These are phyloP conservation scores for Epizoanthus stellaris DNA, from an alignment of 92 coral and sea anemone genomes.

Conservation along the genomic window DNA sequence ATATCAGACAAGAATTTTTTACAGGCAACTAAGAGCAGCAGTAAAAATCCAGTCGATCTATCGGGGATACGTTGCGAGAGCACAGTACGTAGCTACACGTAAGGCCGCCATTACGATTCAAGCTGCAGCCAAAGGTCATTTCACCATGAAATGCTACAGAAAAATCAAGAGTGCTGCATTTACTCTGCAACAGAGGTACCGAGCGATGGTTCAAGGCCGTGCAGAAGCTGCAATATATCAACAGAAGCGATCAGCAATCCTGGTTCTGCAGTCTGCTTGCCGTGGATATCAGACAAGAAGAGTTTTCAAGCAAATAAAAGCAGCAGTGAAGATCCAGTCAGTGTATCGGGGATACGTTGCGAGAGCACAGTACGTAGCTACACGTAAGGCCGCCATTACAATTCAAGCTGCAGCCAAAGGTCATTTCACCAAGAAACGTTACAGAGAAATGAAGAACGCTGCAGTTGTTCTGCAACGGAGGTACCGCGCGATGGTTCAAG, in stretches of 20 bases:
- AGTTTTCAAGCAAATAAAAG: constrained; percentile 18
- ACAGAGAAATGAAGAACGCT: constrained; percentile 6
- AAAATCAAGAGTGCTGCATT: constrained; percentile 5
- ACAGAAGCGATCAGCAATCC: constrained; percentile 49
- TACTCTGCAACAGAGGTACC: constrained; percentile 46
- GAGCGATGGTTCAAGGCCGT: constrained; percentile 37
- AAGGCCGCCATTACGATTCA: no score
- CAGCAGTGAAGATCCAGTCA: constrained; percentile 47
- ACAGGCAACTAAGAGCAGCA: constrained; percentile 22
- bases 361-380: constrained; percentile 36
- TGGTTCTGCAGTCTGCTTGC: constrained; percentile 75
- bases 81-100: constrained; percentile 24
- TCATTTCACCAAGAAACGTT: constrained; percentile 43
- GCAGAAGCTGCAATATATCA: constrained; percentile 16
- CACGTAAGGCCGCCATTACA: constrained; percentile 43
- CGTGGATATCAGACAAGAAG: constrained; percentile 75
- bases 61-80: constrained; percentile 55
- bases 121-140: constrained; percentile 47
- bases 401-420: constrained; percentile 74
- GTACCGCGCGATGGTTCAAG: constrained; percentile 44
- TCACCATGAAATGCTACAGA: constrained; percentile 39
- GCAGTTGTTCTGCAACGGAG: constrained; percentile 42
- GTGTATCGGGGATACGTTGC: constrained; percentile 63
- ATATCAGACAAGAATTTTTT: constrained; percentile 53
- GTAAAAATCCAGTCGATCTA: constrained; percentile 55